A percentile compares a stretch with the other conserved stretches of the same genome.
phyloP scores from a whole-genome alignment of 2,888 invertebrate species.

The Lasioglossum oenotherae region DNA sequence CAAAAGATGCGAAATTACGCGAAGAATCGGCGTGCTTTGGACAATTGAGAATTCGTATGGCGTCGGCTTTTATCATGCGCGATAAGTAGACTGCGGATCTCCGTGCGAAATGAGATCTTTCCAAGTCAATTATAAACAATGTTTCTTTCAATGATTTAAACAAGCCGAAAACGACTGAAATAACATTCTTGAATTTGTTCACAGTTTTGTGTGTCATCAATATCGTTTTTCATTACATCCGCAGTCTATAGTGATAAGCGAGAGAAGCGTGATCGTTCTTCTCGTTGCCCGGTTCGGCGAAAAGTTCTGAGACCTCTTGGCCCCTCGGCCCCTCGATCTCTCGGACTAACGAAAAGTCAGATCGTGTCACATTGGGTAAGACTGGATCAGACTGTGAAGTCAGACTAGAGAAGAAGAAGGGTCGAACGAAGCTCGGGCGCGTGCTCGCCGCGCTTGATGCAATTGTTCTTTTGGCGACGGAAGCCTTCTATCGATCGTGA shows the following conservation, averaged over 20 bases:
- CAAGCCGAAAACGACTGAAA: not conserved
- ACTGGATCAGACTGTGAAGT: not conserved
- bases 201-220: not conserved
- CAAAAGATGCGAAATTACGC: not conserved
- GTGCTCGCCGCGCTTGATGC: not conserved
- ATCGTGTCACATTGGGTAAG: too few species aligned
- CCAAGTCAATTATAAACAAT: not conserved
- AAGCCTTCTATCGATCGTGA: conserved; percentile 13
- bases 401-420: not conserved
- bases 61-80: not conserved
- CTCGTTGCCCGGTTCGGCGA: not conserved
- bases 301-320: not conserved
- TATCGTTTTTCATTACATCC: not conserved
- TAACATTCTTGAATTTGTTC: not conserved
- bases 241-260: not conserved
- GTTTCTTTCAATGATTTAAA: not conserved
- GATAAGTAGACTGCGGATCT: not conserved
- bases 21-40: not conserved
- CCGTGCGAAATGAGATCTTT: not conserved
- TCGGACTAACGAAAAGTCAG: not conserved
- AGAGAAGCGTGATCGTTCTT: not conserved
- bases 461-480: not conserved
- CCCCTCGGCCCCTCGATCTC: not conserved
- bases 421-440: not conserved
- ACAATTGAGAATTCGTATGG: not conserved